These are phyloP conservation scores for Alexandromys oeconomus DNA, from an alignment of 2,797 vertebrate genomes.

Conservation along the genomic window DNA sequence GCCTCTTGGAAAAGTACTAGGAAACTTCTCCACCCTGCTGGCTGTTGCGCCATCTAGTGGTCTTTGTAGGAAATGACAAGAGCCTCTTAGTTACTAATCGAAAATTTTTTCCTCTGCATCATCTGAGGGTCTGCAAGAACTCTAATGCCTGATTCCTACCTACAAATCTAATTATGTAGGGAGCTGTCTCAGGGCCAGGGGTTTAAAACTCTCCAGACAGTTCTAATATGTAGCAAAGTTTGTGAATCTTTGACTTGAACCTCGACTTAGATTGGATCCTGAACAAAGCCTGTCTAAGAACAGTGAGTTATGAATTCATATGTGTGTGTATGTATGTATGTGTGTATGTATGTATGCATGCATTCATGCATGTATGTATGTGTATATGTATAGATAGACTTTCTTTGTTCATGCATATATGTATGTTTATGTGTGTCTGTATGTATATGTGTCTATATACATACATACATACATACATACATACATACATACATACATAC, in stretches of 20 bases:
- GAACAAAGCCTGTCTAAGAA: background rate
- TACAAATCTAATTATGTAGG: background rate
- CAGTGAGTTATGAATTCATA: background rate
- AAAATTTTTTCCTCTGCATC: background rate
- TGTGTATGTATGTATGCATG: background rate
- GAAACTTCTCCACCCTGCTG: background rate
- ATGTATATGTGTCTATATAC: too few relatives aligned
- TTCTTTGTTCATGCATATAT: background rate
- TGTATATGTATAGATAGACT: too few relatives aligned
- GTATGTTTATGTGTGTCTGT: background rate
- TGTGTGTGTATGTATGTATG: background rate
- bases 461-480: too few relatives aligned
- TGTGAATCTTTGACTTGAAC: background rate
- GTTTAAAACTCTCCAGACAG: background rate
- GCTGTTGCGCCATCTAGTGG: conserved; percentile 73
- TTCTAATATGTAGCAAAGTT: background rate
- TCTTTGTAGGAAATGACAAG: background rate
- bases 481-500: too few relatives aligned
- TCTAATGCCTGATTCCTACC: too few relatives aligned
- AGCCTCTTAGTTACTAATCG: background rate
- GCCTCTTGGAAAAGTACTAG: background rate
- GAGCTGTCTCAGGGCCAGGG: background rate
- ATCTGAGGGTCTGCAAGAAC: background rate
- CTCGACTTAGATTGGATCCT: background rate
- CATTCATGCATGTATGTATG: too few relatives aligned